Conservation (phyloP, 2,113 vertebrate genomes). For the Trogon surrucura region DNA sequence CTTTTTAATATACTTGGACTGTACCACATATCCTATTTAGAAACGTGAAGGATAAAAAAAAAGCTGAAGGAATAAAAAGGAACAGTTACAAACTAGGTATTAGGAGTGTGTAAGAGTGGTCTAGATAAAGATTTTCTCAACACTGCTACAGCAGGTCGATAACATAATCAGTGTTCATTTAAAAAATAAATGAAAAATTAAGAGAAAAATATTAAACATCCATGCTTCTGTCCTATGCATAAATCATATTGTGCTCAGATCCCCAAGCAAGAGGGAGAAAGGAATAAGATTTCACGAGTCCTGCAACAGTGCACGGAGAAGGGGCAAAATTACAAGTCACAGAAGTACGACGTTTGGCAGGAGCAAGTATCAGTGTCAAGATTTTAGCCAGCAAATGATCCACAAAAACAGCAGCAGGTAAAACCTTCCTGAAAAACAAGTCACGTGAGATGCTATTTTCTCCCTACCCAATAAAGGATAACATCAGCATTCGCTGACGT, state of each 20-base stretch:
- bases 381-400: neutral
- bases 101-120: rapidly evolving
- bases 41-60: neutral
- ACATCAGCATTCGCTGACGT: neutral
- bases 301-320: neutral
- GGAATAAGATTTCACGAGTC: rapidly evolving
- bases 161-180: rapidly evolving
- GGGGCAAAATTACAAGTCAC: neutral
- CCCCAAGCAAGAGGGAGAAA: neutral
- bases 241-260: neutral
- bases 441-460: rapidly evolving
- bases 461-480: neutral
- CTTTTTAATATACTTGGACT: neutral
- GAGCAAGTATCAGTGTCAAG: rapidly evolving
- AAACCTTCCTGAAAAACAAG: neutral
- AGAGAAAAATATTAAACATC: neutral
- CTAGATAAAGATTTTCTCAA: neutral
- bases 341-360: neutral
- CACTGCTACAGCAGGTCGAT: neutral
- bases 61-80: neutral
- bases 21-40: neutral
- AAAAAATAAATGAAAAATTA: neutral
- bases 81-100: neutral
- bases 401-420: neutral
- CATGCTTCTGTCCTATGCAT: neutral